Evolutionary conservation across 92 coral and sea anemone genomes (phyloP), one percentile per base, ranked within the genome.

Genomic region (Porites divaricata): DNA sequence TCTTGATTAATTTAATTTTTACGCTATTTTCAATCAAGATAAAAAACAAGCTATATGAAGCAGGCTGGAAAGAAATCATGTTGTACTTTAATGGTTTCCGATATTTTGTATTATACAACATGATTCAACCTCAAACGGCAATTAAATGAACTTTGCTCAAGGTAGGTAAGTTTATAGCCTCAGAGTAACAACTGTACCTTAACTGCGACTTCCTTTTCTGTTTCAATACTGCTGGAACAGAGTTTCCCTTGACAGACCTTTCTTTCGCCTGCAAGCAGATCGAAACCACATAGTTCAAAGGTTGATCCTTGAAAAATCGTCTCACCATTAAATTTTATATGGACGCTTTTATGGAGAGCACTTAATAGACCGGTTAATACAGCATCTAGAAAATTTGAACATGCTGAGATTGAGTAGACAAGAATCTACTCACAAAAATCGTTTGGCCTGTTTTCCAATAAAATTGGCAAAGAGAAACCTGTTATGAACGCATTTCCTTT

Each of bases 171-270:
- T 35, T 35, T 35, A 35, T 35, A 35, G 45, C 0, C 45, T 35
- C 45, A 35, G 45, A 5, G 4, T 35, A 4, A 35, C 45, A 35
- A 35, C 45, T 35, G 7, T 35, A 94, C 98, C 93, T 94, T 94
- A 12, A 94, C 95, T 17, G 98, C 98, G 1, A 76, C 23, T 49
- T 89, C 76, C 23, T 78, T 89, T 76, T 81, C 89, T 26, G 90
- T 92, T 26, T 90, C 90, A n/a, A 90, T 90, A 50, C 89, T 88
- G 9, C 94, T 80, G 5, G 81, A 70, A 77, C 98, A 94, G 4
- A 94, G 74, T 66, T 90, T 94, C 50, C 98, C 98, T 57, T 94
- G 92, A 58, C 98, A 94, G 11, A 87, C 57, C 20, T 88, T 66
- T 19, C 74, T 67, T 13, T 75, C 88, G 26, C 72, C 82, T 65